Base-by-base conservation (phyloP, 30 jellyfish, hydroid and myxozoan genomes). In the Pelagia noctiluca region DNA sequence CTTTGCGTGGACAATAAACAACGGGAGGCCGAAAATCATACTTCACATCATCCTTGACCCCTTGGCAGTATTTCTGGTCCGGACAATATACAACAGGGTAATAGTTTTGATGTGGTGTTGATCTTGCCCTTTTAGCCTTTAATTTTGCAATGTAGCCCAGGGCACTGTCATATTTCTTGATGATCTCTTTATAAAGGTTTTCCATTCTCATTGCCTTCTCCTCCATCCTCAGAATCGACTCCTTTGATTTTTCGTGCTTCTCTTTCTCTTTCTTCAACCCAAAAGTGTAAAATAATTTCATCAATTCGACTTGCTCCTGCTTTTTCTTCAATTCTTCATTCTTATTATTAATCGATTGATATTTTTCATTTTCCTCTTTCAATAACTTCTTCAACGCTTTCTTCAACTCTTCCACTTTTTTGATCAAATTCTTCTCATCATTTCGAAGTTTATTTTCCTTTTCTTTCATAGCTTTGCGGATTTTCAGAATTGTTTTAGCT, bases 41-140 rank as follows among this genome's bases (percentile, higher is more conserved):
- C 0, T 52, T 49, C 3, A 71, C 73, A 12, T 69, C 74, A 46
- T 48, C 85, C 2, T 50, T 26, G 1, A 30, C 31, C 3, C 86
- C 92, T 34, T 50, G 84, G 76, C 96, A 86, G 42, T 72, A 75
- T 0, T 49, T 68, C 35, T 86, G 96, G 60, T 86, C 96, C 7
- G 96, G 86, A 67, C 96, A 86, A 49, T 68, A 86, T 19, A 86
- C 89, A 1, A 75, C 47, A 10, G 96, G 80, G 13, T 71, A 28
- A 50, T 64, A 68, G 10, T 0, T 34, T 37, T 35, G 19, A 31
- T 35, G 46, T 35, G 7, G 23, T 12, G 19, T 25, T 3, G 52
- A 13, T 50, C 35, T 76, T 47, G 53, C 86, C 11, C 1, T 8
- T 24, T 50, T 25, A 50, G 25, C 18, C 50, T 82, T 57, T 80